A percentile compares a stretch with the other conserved stretches of the same genome.
Evolutionary conservation across 2,888 invertebrate species (phyloP).

Genomic region (Dysmachus trigonus): DNA sequence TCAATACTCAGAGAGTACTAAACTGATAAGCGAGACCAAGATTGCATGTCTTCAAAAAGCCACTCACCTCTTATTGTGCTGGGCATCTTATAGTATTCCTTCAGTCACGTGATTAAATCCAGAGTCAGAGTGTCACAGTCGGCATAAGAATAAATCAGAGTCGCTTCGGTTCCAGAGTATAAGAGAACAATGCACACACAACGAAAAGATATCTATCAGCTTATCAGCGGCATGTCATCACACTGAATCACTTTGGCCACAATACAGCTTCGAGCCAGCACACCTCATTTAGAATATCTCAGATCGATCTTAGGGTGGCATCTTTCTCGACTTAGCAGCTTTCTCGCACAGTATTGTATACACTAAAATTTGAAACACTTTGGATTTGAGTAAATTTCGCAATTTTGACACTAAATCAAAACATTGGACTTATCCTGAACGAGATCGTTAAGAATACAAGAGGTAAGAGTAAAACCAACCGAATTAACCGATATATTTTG

Average conservation of each 20-base stretch:
- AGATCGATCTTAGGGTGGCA: slow-evolving; percentile 12
- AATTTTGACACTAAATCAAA: not conserved
- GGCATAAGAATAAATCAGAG: slow-evolving; percentile 7
- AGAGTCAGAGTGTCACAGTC: not conserved
- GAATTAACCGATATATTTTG: not conserved
- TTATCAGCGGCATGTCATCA: not conserved
- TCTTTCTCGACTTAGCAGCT: not conserved
- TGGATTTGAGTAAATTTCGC: not conserved
- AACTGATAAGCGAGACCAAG: not conserved
- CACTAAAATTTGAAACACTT: not conserved
- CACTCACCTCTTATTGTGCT: slow-evolving; percentile 54
- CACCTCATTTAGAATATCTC: not conserved
- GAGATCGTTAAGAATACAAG: not conserved
- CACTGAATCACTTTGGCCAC: not conserved
- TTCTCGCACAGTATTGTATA: not conserved
- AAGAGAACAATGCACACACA: not conserved
- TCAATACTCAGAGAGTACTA: not conserved
- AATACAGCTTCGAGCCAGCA: not conserved
- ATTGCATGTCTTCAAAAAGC: not conserved
- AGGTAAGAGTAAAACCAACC: not conserved
- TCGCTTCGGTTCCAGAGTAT: not conserved
- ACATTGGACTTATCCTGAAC: not conserved
- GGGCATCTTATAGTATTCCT: slow-evolving; percentile 51
- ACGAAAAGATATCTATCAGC: not conserved
- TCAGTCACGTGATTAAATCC: not conserved